Evolutionary conservation across 2,797 vertebrate species (phyloP).

Genomic region (Craterocephalus amniculus): DNA sequence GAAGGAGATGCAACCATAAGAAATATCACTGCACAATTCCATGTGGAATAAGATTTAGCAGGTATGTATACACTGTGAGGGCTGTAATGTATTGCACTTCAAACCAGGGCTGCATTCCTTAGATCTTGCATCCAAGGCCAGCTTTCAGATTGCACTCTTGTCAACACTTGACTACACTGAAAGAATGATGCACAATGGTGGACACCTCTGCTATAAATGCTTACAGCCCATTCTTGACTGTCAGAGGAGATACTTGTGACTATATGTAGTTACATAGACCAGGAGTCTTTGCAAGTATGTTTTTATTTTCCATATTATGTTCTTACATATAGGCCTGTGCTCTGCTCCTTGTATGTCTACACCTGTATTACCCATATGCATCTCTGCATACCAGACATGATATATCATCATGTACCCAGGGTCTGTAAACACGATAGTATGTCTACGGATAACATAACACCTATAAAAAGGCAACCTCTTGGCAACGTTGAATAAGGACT

Average conservation of each 20-base stretch:
- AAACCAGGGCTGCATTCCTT: conserved; percentile 2
- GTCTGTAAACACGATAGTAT: conserved; percentile 36
- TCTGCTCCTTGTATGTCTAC: conserved; percentile 27
- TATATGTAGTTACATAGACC: conserved; percentile 21
- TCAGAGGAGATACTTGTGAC: conserved; percentile 36
- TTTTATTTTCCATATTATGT: conserved; percentile 28
- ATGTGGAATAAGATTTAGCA: conserved; percentile 26
- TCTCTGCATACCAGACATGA: conserved; percentile 59
- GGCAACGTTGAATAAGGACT: conserved; percentile 54
- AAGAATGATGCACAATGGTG: conserved; percentile 31
- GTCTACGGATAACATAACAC: conserved; percentile 49
- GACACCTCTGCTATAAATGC: conserved; percentile 30
- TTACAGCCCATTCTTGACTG: conserved; percentile 21
- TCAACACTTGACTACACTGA: conserved; percentile 41
- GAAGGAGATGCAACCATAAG: conserved; percentile 22
- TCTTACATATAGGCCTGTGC: conserved; percentile 6
- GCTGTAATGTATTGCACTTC: conserved; percentile 18
- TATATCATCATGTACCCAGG: conserved; percentile 42
- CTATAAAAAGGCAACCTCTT: conserved; percentile 71
- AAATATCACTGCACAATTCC: conserved; percentile 32
- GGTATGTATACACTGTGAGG: conserved; percentile 13
- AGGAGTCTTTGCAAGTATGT: conserved; percentile 15
- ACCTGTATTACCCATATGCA: conserved; percentile 25
- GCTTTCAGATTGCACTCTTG: conserved; percentile 28
- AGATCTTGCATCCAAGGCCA: conserved; percentile 37